phyloP scores from a whole-genome alignment of 2,888 invertebrate species.

The Meta bourneti region DNA sequence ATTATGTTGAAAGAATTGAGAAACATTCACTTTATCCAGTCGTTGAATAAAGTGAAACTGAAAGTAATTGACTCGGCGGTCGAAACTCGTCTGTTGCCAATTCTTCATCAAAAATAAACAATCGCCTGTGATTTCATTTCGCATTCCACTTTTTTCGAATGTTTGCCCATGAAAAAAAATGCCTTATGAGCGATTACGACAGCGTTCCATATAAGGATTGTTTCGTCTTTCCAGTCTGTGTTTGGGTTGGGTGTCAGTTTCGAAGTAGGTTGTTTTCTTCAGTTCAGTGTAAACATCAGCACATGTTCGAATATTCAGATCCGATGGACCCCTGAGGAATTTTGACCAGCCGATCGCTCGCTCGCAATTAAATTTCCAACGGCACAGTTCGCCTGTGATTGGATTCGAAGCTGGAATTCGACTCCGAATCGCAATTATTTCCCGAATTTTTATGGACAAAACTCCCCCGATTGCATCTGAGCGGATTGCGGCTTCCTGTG shows the following conservation, averaged over 20 bases:
- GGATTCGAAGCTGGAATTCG: background rate
- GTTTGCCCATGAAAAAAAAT: background rate
- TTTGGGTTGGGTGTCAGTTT: conserved; percentile 70
- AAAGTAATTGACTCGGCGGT: background rate
- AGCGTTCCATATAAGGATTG: conserved; percentile 71
- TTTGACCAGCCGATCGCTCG: background rate
- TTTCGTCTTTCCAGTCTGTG: conserved; percentile 51
- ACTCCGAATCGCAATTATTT: conserved; percentile 33
- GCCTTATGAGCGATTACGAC: conserved; percentile 30
- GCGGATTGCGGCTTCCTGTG: conserved; percentile 73
- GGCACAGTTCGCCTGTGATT: background rate
- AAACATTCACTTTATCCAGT: no score
- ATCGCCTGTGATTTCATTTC: background rate
- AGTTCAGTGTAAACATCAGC: conserved; percentile 70
- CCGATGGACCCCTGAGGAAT: background rate
- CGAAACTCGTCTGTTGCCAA: background rate
- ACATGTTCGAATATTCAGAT: conserved; percentile 56
- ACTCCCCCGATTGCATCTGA: conserved; percentile 28
- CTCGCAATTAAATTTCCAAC: background rate
- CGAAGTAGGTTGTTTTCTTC: conserved; percentile 63
- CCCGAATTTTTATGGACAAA: conserved; percentile 37
- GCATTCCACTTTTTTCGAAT: background rate
- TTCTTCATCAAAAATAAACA: background rate
- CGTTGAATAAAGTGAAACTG: background rate
- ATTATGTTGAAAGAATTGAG: no score